Evolutionary conservation across 1,140 invertebrate species (phyloP).

Genomic region (Cyclina sinensis): DNA sequence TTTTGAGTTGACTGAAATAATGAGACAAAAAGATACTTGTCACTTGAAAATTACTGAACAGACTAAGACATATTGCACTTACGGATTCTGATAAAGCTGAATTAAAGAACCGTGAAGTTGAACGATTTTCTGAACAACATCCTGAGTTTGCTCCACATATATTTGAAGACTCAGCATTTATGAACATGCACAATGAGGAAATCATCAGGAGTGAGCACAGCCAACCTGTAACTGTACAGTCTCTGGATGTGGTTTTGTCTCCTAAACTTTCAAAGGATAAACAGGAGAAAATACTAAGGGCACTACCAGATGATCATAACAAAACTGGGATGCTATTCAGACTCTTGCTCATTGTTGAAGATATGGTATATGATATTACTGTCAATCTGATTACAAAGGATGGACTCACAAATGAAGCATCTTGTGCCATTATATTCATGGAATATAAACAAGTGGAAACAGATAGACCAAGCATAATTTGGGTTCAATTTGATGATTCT

Average conservation of each 20-base stretch:
- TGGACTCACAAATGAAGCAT: constrained; percentile 44
- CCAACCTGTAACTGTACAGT: not conserved
- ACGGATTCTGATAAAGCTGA: not conserved
- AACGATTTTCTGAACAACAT: not conserved
- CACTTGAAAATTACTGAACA: constrained; percentile 50
- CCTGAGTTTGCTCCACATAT: not conserved
- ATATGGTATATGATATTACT: too few relatives aligned
- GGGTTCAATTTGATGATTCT: constrained; percentile 57
- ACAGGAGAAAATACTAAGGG: not conserved
- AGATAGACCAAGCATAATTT: constrained; percentile 16
- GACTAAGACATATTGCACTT: constrained; percentile 24
- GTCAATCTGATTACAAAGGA: too few relatives aligned
- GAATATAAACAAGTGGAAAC: constrained; percentile 33
- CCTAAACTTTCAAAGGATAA: constrained; percentile 38
- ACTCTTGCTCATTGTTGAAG: constrained; percentile 31
- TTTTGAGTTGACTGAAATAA: constrained; percentile 53
- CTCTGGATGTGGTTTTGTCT: constrained; percentile 25
- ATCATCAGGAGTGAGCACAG: constrained; percentile 16
- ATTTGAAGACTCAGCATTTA: too few relatives aligned
- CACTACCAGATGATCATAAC: too few relatives aligned
- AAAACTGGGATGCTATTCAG: not conserved
- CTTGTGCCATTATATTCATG: constrained; percentile 26
- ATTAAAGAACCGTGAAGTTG: not conserved
- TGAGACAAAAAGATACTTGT: constrained; percentile 54
- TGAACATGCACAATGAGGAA: constrained; percentile 38